A percentile compares a stretch with the other conserved stretches of the same genome.
Conservation (phyloP, 1,140 invertebrate species). For the Hesperophylax magnus region DNA sequence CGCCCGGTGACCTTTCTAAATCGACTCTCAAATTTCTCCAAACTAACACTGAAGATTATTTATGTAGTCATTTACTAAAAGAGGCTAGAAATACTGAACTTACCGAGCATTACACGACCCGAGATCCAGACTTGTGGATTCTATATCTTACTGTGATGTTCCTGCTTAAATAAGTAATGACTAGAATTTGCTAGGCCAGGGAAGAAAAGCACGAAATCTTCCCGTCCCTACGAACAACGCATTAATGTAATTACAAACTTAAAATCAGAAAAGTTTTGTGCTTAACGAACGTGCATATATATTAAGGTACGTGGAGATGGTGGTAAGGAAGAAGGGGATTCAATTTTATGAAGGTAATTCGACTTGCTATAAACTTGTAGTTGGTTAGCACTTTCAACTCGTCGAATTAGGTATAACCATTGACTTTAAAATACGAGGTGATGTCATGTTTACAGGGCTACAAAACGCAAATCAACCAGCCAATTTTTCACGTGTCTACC, state of each 20-base stretch:
- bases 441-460: no score
- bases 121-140: neutral
- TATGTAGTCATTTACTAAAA: neutral
- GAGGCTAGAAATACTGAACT: neutral
- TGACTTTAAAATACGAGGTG: no score
- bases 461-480: no score
- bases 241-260: constrained; percentile 56
- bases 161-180: constrained; percentile 15
- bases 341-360: constrained; percentile 46
- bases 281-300: constrained; percentile 1
- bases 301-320: no score
- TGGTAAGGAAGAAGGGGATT: constrained; percentile 27
- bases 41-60: neutral
- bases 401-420: neutral
- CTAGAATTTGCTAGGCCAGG: neutral
- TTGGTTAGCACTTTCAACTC: constrained; percentile 13
- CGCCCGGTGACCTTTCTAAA: neutral
- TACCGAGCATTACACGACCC: neutral
- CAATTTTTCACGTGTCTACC: no score
- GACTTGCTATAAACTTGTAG: neutral
- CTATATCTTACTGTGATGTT: neutral
- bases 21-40: neutral
- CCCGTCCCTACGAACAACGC: constrained; percentile 38
- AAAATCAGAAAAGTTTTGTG: constrained; percentile 53
- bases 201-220: neutral